Base-by-base conservation (phyloP, 2,797 vertebrate genomes). In the Brotula barbata region DNA sequence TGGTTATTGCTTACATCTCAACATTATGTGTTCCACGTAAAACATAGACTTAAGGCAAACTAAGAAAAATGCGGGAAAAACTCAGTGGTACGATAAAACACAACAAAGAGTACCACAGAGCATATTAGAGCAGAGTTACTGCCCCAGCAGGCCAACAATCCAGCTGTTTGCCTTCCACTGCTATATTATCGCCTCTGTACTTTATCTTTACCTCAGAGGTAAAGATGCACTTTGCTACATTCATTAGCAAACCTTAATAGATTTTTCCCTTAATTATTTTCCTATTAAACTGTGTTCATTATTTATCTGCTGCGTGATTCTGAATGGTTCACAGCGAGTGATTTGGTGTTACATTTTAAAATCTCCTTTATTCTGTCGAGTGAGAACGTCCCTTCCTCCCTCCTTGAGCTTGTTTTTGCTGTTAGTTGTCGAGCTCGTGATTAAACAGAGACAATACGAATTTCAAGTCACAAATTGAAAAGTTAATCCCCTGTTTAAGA, bases 401-500 rank as follows among this genome's bases (percentile, higher is more conserved):
- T 67, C 61, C 56, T 69, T 43, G 11, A 46, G 40, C 43, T 15
- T 58, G 58, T 58, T 55, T 31, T 58, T 47, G 16, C 48, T 73
- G 56, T 60, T 48, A 28, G 58, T 75, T 68, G 66, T 81, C 77
- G 85, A 81, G 65, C 1, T 16, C 17, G 54, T 69, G 80, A 86
- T 86, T 87, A 86, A 84, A 78, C 48, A 44, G 61, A 80, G 80
- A 89, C 81, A 84, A 83, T 66, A 71, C 73, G 70, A 78, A 71
- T 86, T 86, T 81, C 68, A 88, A 67, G 85, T 67, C 74, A 66
- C 69, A 77, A 88, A 88, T 80, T 84, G 75, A 89, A 82, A 81
- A 71, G 56, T 58, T 85, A 85, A 89, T 86, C 84, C 74, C 63
- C 59, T 54, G 54, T 40, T 78, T 72, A 69, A 80, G 66, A 85